phyloP scores from a whole-genome alignment of 2,888 invertebrate species.

The Noctuana brunneofusca region DNA sequence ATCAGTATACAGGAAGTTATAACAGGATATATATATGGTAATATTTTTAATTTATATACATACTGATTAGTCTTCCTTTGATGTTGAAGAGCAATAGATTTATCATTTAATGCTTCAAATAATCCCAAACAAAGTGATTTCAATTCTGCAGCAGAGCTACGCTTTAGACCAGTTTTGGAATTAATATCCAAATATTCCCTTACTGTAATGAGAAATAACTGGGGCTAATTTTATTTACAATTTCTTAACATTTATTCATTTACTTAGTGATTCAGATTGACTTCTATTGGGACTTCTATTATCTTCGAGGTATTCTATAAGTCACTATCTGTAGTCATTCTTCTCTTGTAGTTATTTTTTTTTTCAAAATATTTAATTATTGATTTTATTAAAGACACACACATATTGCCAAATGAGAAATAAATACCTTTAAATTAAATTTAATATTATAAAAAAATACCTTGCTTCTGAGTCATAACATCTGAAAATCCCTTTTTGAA shows the following conservation, averaged over 20 bases:
- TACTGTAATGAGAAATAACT: conserved; percentile 76
- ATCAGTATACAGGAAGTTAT: conserved; percentile 6
- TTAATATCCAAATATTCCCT: conserved; percentile 88
- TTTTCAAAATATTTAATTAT: too few species aligned
- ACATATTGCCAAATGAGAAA: too few species aligned
- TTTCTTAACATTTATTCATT: too few species aligned
- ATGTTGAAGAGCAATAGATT: conserved; percentile 91
- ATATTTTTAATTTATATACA: conserved; percentile 40
- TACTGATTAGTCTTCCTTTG: conserved; percentile 94
- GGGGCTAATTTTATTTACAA: too few species aligned
- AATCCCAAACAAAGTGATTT: conserved; percentile 90
- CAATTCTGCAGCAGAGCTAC: conserved; percentile 86
- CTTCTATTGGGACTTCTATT: too few species aligned
- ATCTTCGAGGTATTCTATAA: too few species aligned
- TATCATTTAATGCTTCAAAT: conserved; percentile 92
- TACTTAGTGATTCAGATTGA: not conserved
- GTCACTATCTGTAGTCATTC: too few species aligned
- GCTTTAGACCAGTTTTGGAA: conserved; percentile 61
- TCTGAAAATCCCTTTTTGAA: conserved; percentile 87
- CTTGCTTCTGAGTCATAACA: conserved; percentile 91
- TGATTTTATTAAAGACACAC: too few species aligned
- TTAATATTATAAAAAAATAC: conserved; percentile 62
- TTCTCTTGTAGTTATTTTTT: too few species aligned
- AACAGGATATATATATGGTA: conserved; percentile 12
- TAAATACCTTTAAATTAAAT: too few species aligned